Base-by-base conservation (phyloP, 2,888 invertebrate species). In the Caenorhabditis imperialis region DNA sequence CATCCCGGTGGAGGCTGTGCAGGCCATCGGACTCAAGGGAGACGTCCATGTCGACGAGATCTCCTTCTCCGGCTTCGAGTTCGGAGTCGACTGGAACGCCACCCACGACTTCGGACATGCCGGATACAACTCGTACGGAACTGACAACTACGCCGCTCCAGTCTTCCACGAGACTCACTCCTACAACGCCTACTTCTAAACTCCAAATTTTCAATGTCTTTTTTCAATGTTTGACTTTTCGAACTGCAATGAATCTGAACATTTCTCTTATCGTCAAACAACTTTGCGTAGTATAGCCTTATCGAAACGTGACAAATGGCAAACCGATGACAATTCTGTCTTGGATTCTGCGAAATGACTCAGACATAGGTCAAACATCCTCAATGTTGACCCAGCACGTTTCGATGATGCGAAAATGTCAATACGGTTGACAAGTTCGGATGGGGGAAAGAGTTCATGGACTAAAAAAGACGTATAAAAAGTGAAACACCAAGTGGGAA, bases 121-220 rank as follows among this genome's bases (percentile, higher is more conserved):
- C 16, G 83, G 83, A 47, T 83, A 79, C 67, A 47, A 61, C 27
- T 65, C 76, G 51, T 83, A 83, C 65, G 83, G 83, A 42, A 81
- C 75, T 20, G 75, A 65, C 10, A 23, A 33, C 20, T 83, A 82
- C 48, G 73, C 69, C 35, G 76, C 80, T 27, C 83, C 83, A 42
- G 53, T 51, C n/a, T 75, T 75, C 60, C 54, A 63, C 7, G 75
- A 60, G 48, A 53, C 50, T 45, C 75, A 75, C 45, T 63, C 75
- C 16, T 75, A 75, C 60, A 75, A 75, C 42, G 75, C 75, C 33
- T 75, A 75, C 51, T 75, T 75, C 40, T 67, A 67, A 57, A 44
- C 38, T n/a, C n/a, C 8, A 8, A 20, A 23, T 48, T 5, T 45
- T 20, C 12, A 30, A n/a, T 38, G 14, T 6, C 12, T 30, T 20